A percentile compares a stretch with the other conserved stretches of the same genome.
Conservation (phyloP, 2,888 invertebrate genomes). For the Mongoloraphidia duomilia region DNA sequence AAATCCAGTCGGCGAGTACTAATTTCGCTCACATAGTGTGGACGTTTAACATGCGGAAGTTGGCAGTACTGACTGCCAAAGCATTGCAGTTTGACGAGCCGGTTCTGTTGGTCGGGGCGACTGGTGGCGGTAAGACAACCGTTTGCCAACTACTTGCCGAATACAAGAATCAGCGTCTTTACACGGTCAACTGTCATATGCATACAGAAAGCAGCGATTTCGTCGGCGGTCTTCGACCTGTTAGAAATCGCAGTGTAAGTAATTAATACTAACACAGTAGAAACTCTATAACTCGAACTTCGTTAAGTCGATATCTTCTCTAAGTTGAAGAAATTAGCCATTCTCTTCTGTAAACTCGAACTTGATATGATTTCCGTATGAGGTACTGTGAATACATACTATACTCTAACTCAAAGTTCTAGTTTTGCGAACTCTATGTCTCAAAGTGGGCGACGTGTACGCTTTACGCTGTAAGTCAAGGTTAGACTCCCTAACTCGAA, state of each 20-base stretch:
- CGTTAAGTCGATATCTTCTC: too few relatives aligned
- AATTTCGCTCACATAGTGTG: conserved; percentile 76
- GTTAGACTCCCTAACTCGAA: too few relatives aligned
- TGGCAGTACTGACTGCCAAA: conserved; percentile 65
- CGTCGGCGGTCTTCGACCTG: conserved; percentile 86
- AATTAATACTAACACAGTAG: conserved; percentile 3
- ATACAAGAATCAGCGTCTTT: conserved; percentile 47
- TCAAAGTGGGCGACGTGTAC: too few relatives aligned
- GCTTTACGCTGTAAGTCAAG: too few relatives aligned
- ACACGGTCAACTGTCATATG: conserved; percentile 94
- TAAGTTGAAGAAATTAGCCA: too few relatives aligned
- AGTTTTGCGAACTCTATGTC: too few relatives aligned
- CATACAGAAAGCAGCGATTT: conserved; percentile 98
- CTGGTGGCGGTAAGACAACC: conserved; percentile 96
- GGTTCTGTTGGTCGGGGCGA: conserved; percentile 89
- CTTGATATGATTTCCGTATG: too few relatives aligned
- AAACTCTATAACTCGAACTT: too few relatives aligned
- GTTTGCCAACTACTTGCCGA: conserved; percentile 79
- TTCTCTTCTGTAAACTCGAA: too few relatives aligned
- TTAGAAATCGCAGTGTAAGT: conserved; percentile 40
- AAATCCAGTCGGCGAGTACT: conserved; percentile 39
- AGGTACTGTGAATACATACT: too few relatives aligned
- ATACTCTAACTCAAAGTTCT: too few relatives aligned
- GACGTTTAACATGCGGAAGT: conserved; percentile 81
- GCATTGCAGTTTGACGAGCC: conserved; percentile 87